Evolutionary conservation across 2,888 invertebrate species (phyloP), one percentile per base, ranked within the genome.

Genomic region (Troides oblongomaculatus): DNA sequence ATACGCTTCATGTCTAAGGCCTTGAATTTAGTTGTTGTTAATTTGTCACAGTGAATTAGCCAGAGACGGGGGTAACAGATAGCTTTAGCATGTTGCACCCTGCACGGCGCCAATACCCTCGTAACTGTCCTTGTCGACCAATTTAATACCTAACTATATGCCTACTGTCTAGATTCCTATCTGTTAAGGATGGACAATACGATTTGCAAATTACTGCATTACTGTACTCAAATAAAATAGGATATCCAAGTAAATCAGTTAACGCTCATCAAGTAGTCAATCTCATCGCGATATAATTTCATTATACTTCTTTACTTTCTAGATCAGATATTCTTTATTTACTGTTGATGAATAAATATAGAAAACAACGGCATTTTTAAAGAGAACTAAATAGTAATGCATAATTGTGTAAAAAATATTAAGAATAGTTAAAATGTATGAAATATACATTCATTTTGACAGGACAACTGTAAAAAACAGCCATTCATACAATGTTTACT

Each of bases 41-140:
- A 92, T 92, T 92, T 92, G 92, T 91, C 91, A 92, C 90, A 86
- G 89, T 90, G 91, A 92, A 92, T 92, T 92, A 91, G 92, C 90
- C 85, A 86, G 84, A 87, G 87, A 81, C 84, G 84, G 87, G 43
- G 88, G 88, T 90, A 90, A 90, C 86, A 87, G 89, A 92, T 91
- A 87, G 91, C 86, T 83, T 82, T 89, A 85, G 89, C 90, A 89
- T 89, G 90, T 90, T 89, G 92, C 91, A 89, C 91, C 89, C 90
- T 85, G 86, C 81, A 83, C 80, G 81, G 83, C 87, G 87, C 90
- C 90, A 90, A 91, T 92, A 90, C 86, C 88, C 86, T 89, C 90
- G 88, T 91, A 88, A 90, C 87, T 79, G 89, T 90, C 88, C 81
- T 79, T 81, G 80, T 76, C 78, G 79, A 81, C 81, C 86, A 87